Conservation (phyloP, 2,113 vertebrate genomes). For the Dryoscopus gambensis region DNA sequence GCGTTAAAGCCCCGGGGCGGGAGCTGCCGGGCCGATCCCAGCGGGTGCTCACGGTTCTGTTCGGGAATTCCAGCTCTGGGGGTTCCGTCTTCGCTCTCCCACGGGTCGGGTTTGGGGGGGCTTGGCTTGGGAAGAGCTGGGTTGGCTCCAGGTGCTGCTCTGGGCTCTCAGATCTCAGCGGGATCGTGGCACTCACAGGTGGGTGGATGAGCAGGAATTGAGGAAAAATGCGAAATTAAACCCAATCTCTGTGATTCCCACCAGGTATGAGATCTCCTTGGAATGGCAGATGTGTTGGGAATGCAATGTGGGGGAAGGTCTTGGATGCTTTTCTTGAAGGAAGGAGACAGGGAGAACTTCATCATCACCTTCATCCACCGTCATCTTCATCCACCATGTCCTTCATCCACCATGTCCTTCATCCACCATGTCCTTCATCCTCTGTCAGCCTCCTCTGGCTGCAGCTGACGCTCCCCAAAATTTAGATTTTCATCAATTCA, state of each 20-base stretch:
- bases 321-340: background rate
- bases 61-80: fast-evolving
- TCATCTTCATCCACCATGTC: background rate
- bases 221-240: background rate
- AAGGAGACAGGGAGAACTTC: background rate
- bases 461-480: background rate
- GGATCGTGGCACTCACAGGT: fast-evolving
- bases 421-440: background rate
- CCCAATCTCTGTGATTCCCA: fast-evolving
- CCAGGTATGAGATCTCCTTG: fast-evolving
- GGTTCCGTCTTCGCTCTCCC: fast-evolving
- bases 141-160: fast-evolving
- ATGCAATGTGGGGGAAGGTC: fast-evolving
- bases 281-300: fast-evolving
- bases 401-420: background rate
- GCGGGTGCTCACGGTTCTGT: fast-evolving
- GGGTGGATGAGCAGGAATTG: background rate
- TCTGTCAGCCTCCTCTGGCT: background rate
- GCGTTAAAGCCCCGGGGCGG: fast-evolving
- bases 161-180: fast-evolving
- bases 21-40: background rate
- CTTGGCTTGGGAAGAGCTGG: fast-evolving
- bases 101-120: fast-evolving
- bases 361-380: background rate
- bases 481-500: background rate